phyloP scores from a whole-genome alignment of 2,888 invertebrate species.

The Spialia ferax region DNA sequence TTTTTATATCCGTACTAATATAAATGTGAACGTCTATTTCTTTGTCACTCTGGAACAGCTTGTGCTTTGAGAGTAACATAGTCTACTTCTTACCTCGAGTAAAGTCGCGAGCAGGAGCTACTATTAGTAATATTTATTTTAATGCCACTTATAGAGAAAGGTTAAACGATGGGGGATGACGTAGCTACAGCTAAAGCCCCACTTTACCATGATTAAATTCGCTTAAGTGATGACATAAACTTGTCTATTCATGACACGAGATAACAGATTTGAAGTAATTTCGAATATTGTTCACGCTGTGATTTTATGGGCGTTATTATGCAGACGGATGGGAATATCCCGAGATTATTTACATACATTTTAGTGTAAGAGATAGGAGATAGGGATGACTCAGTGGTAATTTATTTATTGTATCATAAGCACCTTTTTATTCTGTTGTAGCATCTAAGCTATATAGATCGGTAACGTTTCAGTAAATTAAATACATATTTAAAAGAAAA shows the following conservation, averaged over 20 bases:
- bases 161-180: neutral
- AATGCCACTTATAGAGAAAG: neutral
- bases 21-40: too few relatives aligned
- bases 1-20: too few relatives aligned
- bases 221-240: constrained; percentile 8
- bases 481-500: too few relatives aligned
- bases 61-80: too few relatives aligned
- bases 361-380: neutral
- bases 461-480: neutral
- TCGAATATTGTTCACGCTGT: constrained; percentile 12
- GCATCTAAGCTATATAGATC: neutral
- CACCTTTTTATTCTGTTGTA: neutral
- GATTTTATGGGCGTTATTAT: constrained; percentile 19
- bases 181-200: neutral
- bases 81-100: too few relatives aligned
- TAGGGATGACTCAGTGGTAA: neutral
- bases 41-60: too few relatives aligned
- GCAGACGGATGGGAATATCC: constrained; percentile 9
- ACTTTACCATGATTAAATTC: neutral
- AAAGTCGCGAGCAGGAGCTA: too few relatives aligned
- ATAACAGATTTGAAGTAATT: constrained; percentile 20
- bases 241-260: constrained; percentile 12
- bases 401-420: neutral
- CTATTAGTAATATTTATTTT: too few relatives aligned
- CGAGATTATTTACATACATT: constrained; percentile 9